Evolutionary conservation across 2,888 invertebrate genomes (phyloP).

Genomic region (Tipula lateralis): DNA sequence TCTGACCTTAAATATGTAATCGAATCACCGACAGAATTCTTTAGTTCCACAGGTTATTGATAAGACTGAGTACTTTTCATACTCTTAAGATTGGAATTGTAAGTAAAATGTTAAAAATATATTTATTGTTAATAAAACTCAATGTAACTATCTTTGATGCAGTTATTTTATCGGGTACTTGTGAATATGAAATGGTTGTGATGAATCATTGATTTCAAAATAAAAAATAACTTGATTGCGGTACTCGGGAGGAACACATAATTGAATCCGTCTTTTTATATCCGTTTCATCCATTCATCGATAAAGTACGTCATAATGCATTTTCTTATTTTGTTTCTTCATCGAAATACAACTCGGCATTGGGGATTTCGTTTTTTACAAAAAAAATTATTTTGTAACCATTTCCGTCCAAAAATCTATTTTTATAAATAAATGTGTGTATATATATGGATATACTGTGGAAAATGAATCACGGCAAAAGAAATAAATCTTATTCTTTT

Average conservation of each 20-base stretch:
- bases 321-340: background rate
- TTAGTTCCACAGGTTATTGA: too few species aligned
- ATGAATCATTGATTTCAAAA: too few species aligned
- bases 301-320: background rate
- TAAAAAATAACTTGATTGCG: too few species aligned
- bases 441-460: background rate
- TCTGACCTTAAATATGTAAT: too few species aligned
- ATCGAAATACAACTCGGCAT: background rate
- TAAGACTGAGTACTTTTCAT: too few species aligned
- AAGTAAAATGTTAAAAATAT: too few species aligned
- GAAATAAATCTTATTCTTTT: constrained; percentile 11
- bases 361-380: background rate
- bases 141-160: too few species aligned
- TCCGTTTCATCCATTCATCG: background rate
- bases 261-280: background rate
- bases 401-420: constrained; percentile 24
- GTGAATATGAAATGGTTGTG: too few species aligned
- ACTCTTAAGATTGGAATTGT: too few species aligned
- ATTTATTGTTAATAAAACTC: too few species aligned
- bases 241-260: background rate
- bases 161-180: too few species aligned
- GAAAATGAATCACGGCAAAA: background rate
- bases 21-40: too few species aligned
- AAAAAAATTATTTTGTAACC: background rate
- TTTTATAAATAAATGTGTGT: background rate